Evolutionary conservation across 2,113 vertebrate genomes (phyloP).

Genomic region (Chauna torquata): DNA sequence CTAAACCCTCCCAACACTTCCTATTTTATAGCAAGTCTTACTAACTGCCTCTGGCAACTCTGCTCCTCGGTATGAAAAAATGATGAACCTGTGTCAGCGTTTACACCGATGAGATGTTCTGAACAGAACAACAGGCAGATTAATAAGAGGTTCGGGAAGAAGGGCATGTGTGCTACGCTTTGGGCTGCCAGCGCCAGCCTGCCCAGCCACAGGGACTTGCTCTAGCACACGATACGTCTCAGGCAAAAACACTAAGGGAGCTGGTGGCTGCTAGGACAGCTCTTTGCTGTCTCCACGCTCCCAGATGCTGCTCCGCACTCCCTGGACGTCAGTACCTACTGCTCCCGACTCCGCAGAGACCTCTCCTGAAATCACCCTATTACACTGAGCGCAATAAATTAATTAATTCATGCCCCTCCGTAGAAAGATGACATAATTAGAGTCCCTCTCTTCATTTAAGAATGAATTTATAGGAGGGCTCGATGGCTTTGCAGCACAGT

Average conservation of each 20-base stretch:
- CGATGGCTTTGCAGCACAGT: neutral
- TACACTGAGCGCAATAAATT: constrained; percentile 1
- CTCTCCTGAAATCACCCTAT: constrained; percentile 3
- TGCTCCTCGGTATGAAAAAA: neutral
- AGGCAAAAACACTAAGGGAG: neutral
- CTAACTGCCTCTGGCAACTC: neutral
- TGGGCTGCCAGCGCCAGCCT: neutral
- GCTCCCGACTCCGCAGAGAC: fast-evolving
- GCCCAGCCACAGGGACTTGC: fast-evolving
- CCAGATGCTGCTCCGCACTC: fast-evolving
- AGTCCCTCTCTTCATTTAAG: neutral
- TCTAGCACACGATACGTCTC: fast-evolving
- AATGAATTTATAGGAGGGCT: constrained; percentile 11
- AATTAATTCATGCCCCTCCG: constrained; percentile 2
- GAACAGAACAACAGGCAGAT: neutral
- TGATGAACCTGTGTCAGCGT: neutral
- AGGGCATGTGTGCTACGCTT: fast-evolving
- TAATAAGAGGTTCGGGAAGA: neutral
- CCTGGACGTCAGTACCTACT: neutral
- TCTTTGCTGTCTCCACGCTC: neutral
- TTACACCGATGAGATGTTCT: neutral
- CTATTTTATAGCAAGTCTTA: neutral
- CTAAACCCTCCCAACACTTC: neutral
- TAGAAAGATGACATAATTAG: neutral
- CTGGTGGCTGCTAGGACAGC: neutral